Conservation (phyloP, 2,888 invertebrate species). For the Leptopilina syphax region DNA sequence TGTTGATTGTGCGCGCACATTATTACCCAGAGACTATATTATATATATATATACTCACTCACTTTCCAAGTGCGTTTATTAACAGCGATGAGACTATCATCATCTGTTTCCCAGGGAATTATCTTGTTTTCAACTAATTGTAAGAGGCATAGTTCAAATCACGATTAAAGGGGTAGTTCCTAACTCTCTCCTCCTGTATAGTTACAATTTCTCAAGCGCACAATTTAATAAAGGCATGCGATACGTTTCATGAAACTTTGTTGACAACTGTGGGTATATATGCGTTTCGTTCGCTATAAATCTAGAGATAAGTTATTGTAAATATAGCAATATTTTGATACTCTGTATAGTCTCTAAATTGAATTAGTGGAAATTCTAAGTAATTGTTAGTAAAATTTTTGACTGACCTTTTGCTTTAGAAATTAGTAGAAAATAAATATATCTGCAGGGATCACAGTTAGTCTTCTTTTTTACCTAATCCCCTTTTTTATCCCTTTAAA, state of each 20-base stretch:
- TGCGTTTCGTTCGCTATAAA: background rate
- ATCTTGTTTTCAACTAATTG: constrained; percentile 75
- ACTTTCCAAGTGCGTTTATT: constrained; percentile 42
- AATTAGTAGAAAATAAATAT: too few species aligned
- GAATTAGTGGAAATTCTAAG: too few species aligned
- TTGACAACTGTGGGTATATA: background rate
- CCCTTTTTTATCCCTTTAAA: too few species aligned
- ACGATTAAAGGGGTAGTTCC: constrained; percentile 42
- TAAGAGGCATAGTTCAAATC: constrained; percentile 69
- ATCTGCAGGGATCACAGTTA: too few species aligned
- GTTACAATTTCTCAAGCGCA: background rate
- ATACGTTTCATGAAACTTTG: constrained; percentile 19
- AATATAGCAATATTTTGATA: background rate
- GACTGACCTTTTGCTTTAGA: too few species aligned
- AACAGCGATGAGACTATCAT: constrained; percentile 39
- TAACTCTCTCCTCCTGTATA: background rate
- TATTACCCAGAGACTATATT: constrained; percentile 43
- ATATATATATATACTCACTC: constrained; percentile 42
- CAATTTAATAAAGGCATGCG: constrained; percentile 13
- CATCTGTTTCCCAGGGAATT: constrained; percentile 57
- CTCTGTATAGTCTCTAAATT: too few species aligned
- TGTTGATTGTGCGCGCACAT: constrained; percentile 59
- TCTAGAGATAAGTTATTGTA: background rate
- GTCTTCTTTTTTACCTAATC: too few species aligned
- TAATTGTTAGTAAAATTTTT: too few species aligned